Evolutionary conservation across 2,797 vertebrate genomes (phyloP).

Genomic region (Hemitrygon akajei): DNA sequence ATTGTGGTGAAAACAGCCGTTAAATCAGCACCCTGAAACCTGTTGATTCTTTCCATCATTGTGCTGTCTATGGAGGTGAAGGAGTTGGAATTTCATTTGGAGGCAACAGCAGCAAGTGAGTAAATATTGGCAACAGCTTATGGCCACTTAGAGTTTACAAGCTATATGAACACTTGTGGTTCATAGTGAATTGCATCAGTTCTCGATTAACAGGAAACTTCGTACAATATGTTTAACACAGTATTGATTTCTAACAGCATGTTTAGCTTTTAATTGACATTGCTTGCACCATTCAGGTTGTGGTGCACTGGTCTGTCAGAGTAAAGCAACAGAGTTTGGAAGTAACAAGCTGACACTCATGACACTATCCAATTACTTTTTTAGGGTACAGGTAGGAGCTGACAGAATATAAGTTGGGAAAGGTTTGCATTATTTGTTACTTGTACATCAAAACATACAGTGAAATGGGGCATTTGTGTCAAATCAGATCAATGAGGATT

Average conservation of each 20-base stretch:
- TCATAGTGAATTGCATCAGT: not conserved
- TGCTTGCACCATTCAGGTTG: not conserved
- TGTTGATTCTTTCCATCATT: not conserved
- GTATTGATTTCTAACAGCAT: not conserved
- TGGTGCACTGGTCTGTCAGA: not conserved
- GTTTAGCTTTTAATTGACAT: not conserved
- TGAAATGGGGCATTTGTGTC: too few relatives aligned
- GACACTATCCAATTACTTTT: not conserved
- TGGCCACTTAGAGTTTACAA: not conserved
- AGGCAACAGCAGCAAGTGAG: not conserved
- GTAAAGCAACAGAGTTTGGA: not conserved
- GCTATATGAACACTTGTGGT: not conserved
- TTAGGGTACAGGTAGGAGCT: not conserved
- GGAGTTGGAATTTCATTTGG: not conserved
- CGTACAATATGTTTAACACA: not conserved
- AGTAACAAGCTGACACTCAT: not conserved
- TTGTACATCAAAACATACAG: too few relatives aligned
- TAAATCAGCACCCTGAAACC: not conserved
- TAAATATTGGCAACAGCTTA: not conserved
- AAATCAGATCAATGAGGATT: too few relatives aligned
- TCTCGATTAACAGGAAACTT: not conserved
- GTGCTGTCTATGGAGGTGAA: not conserved
- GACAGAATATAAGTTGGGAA: not conserved
- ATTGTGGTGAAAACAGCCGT: not conserved
- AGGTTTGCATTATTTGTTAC: too few relatives aligned